Base-by-base conservation (phyloP, 2,113 vertebrate genomes). In the Silurus meridionalis region DNA sequence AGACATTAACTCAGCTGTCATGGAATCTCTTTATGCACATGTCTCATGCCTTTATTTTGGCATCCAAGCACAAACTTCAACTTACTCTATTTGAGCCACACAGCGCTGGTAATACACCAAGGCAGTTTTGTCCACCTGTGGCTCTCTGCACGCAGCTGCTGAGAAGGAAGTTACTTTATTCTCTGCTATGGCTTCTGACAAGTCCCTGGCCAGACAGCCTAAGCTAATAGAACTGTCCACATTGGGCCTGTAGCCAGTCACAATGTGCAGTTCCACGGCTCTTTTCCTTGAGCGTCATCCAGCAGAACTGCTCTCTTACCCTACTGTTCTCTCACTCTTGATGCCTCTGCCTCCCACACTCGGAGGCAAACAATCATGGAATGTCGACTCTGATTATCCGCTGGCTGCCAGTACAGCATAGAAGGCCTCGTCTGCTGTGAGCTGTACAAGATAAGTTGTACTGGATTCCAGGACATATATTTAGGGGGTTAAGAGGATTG, bases 361-460 rank as follows among this genome's bases (percentile, higher is more conserved):
- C 80, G 19, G 69, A 87, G 84, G 64, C 69, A 80, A 87, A 87
- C 84, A 58, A 60, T 77, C 57, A 50, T 46, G 67, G 82, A 89
- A 61, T 86, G 87, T 90, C 81, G 13, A 17, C 11, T 89, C 88
- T 53, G 83, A 89, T 92, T 85, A 75, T 67, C 80, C 14, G 6
- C 53, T 3, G 3, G 9, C 82, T 77, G 3, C 64, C 81, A 13
- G 58, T 89, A 79, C 86, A 90, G 78, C 78, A 66, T 66, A 77
- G 88, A 88, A 86, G 50, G 13, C 10, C 83, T 83, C 67, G 28
- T 50, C 55, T 64, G 74, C 71, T 11, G 58, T 74, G 60, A 87
- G 90, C 71, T 71, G 79, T 90, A 82, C 89, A 82, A 86, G 3
- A 86, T 87, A 80, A 88, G 90, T 89, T 89, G 93, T 90, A 93